Percentiles rank a stretch among this genome's conserved stretches.
These are phyloP conservation scores for Passer montanus DNA, from an alignment of 2,113 vertebrate genomes.

Conservation along the genomic window DNA sequence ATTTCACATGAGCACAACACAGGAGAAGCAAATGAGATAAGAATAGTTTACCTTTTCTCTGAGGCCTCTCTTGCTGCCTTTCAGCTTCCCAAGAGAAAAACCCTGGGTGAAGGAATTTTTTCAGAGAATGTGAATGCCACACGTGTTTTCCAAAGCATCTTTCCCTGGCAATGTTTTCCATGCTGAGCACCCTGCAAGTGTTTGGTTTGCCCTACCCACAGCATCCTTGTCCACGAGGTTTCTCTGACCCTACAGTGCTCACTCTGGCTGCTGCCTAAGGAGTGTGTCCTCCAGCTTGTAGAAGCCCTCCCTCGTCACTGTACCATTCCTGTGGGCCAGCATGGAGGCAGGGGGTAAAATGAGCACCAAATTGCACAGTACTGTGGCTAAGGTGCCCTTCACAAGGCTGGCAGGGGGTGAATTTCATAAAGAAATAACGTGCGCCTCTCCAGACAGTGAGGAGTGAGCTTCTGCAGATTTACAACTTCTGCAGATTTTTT, in stretches of 20 bases:
- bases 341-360: background rate
- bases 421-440: background rate
- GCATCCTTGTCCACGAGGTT: background rate
- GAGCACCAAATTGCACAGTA: background rate
- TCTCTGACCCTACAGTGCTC: background rate
- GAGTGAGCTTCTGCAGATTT: background rate
- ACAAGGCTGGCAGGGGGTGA: background rate
- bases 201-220: background rate
- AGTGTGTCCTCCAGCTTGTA: background rate
- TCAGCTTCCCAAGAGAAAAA: too few species aligned
- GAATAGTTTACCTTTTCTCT: too few species aligned
- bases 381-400: background rate
- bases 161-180: background rate
- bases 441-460: background rate
- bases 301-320: accelerated
- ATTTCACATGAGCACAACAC: too few species aligned
- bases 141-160: too few species aligned
- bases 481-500: background rate
- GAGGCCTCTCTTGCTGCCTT: too few species aligned
- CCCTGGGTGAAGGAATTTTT: too few species aligned
- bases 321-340: background rate
- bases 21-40: too few species aligned
- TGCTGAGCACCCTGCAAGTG: background rate
- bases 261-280: background rate
- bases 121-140: too few species aligned